Evolutionary conservation across 2,113 vertebrate genomes (phyloP).

Genomic region (Orthonyx spaldingii): DNA sequence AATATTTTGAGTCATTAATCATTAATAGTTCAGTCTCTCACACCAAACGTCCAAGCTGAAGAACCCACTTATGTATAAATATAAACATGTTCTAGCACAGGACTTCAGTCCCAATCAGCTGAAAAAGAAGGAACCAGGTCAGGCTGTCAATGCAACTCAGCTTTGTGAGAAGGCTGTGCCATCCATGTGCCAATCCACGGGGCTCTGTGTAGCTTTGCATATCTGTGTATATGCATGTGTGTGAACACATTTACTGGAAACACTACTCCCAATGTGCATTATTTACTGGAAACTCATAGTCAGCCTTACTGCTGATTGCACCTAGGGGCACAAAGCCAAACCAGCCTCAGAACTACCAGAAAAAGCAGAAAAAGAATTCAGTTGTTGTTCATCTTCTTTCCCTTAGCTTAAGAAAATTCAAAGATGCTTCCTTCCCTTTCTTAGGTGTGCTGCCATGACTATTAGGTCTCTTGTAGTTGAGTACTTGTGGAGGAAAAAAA

Average conservation of each 20-base stretch:
- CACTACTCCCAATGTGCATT: background rate
- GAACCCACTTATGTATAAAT: background rate
- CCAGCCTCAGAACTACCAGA: background rate
- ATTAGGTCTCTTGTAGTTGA: background rate
- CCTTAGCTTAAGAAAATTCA: background rate
- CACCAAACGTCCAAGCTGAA: background rate
- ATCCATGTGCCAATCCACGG: background rate
- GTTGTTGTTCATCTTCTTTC: accelerated
- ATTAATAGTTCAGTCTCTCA: background rate
- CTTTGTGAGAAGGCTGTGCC: background rate
- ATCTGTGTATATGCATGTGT: background rate
- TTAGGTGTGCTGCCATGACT: background rate
- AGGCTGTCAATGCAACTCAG: background rate
- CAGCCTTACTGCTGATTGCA: background rate
- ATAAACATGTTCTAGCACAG: background rate
- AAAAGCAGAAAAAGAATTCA: background rate
- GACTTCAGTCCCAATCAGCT: background rate
- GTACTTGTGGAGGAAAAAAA: background rate
- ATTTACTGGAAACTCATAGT: background rate
- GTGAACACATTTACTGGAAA: background rate
- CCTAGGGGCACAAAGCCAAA: background rate
- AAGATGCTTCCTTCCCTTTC: background rate
- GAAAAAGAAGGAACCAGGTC: background rate
- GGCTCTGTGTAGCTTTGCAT: background rate
- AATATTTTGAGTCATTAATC: background rate